Percentiles rank a stretch among this genome's conserved stretches.
Evolutionary conservation across 2,113 vertebrate species (phyloP).

Genomic region (Pterocles burchelli): DNA sequence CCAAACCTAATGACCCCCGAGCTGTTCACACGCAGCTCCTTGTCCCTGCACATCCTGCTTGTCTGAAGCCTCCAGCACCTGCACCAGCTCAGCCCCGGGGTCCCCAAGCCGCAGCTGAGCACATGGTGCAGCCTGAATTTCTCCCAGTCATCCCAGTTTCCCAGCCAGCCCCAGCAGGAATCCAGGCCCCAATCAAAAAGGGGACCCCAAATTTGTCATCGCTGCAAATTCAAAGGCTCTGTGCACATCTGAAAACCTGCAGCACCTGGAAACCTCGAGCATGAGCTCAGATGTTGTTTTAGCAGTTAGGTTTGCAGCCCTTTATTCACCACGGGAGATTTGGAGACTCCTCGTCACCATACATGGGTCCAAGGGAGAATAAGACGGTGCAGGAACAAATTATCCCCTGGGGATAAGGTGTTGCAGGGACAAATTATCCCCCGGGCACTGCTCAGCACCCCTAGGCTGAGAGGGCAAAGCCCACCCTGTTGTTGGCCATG

Average conservation of each 20-base stretch:
- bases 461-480: slow-evolving; percentile 55
- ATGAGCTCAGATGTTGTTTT: background rate
- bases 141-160: background rate
- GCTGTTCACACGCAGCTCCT: background rate
- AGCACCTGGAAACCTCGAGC: background rate
- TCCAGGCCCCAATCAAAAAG: rapidly evolving
- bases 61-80: background rate
- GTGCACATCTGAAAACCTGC: background rate
- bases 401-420: too few relatives aligned
- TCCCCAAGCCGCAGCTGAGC: rapidly evolving
- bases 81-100: background rate
- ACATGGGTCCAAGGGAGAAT: rapidly evolving
- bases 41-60: background rate
- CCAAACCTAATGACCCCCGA: background rate
- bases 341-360: background rate
- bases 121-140: background rate
- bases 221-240: background rate
- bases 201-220: background rate
- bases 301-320: background rate
- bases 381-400: background rate
- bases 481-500: slow-evolving; percentile 61
- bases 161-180: background rate
- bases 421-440: background rate
- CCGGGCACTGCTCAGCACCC: rapidly evolving
- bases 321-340: background rate